phyloP scores from a whole-genome alignment of 2,888 invertebrate species.

The Meganola albula region DNA sequence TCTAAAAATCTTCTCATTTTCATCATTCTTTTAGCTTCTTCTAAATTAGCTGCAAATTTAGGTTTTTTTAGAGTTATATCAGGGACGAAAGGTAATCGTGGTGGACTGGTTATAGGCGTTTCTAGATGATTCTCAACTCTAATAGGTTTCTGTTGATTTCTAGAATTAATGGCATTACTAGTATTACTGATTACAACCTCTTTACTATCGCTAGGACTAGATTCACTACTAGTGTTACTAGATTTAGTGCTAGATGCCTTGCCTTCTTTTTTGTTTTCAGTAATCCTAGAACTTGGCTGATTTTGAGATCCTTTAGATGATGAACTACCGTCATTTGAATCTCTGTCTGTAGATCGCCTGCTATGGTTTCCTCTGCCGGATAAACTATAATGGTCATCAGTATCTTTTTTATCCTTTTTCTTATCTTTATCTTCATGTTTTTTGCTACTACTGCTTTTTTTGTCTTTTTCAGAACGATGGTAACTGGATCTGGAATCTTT shows the following conservation, averaged over 20 bases:
- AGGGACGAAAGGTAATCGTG: slow-evolving; percentile 61
- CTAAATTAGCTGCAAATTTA: slow-evolving; percentile 82
- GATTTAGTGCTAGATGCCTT: slow-evolving; percentile 65
- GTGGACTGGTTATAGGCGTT: slow-evolving; percentile 51
- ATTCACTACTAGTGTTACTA: slow-evolving; percentile 62
- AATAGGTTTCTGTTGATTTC: slow-evolving; percentile 50
- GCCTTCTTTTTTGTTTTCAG: slow-evolving; percentile 56
- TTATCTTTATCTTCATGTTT: slow-evolving; percentile 66
- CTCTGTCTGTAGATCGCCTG: slow-evolving; percentile 86
- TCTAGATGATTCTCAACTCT: slow-evolving; percentile 62
- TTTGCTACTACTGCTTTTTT: slow-evolving; percentile 55
- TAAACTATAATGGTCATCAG: slow-evolving; percentile 84
- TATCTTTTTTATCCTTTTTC: slow-evolving; percentile 72
- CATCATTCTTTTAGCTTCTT: slow-evolving; percentile 81
- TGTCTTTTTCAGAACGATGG: slow-evolving; percentile 64
- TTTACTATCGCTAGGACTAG: slow-evolving; percentile 74
- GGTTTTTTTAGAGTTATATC: slow-evolving; percentile 79
- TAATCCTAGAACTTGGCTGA: slow-evolving; percentile 49
- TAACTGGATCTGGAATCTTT: slow-evolving; percentile 53
- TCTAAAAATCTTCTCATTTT: slow-evolving; percentile 81
- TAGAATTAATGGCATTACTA: slow-evolving; percentile 32
- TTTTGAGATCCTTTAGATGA: slow-evolving; percentile 69
- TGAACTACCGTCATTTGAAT: slow-evolving; percentile 86
- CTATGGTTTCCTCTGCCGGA: slow-evolving; percentile 80
- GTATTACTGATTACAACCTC: slow-evolving; percentile 39